phyloP scores from a whole-genome alignment of 2,797 vertebrate genomes.

The Cercopithecus neglectus region DNA sequence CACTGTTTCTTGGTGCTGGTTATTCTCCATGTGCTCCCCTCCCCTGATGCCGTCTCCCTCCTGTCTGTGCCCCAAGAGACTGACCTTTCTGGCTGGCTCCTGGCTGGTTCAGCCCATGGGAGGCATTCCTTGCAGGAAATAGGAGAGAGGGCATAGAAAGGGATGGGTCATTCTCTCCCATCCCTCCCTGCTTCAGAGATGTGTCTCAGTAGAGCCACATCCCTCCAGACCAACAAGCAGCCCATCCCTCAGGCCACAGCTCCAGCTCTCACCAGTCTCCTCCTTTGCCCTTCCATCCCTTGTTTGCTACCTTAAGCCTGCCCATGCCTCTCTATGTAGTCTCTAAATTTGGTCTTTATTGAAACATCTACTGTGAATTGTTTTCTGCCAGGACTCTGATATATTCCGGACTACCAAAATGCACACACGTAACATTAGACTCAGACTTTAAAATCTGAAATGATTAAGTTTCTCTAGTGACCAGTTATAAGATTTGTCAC shows the following conservation, averaged over 20 bases:
- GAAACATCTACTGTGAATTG: constrained; percentile 1
- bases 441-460: constrained; percentile 27
- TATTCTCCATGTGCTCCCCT: neutral
- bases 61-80: neutral
- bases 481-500: neutral
- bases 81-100: neutral
- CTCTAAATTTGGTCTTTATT: constrained; percentile 4
- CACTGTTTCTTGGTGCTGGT: neutral
- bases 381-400: constrained; percentile 5
- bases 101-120: neutral
- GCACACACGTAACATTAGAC: neutral
- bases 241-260: neutral
- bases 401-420: neutral
- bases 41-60: neutral
- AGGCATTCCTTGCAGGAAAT: neutral
- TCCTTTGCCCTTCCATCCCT: neutral
- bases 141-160: neutral
- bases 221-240: neutral
- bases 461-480: neutral
- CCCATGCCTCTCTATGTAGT: neutral
- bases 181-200: neutral
- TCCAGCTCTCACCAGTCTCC: neutral
- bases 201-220: neutral
- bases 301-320: neutral
- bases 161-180: neutral